Base-by-base conservation (phyloP, 2,797 vertebrate species). In the Naso thynnoides region DNA sequence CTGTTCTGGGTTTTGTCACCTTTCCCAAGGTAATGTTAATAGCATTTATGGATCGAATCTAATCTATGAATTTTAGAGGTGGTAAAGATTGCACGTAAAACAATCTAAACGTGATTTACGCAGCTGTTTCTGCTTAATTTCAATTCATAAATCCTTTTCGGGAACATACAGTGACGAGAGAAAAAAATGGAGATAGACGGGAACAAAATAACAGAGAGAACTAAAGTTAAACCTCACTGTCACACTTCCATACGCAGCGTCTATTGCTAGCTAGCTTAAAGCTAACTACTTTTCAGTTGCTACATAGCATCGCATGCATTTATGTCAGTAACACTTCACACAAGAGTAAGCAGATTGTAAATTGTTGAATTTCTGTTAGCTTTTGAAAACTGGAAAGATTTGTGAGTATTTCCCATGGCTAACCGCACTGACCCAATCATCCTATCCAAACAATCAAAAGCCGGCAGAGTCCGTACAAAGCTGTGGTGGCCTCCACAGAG, bases 371-470 rank as follows among this genome's bases (percentile, higher is more conserved):
- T 47, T 78, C 15, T 76, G 47, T 41, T 11, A 53, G 50, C 27
- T 74, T 53, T 52, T 77, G 52, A 50, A 67, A 66, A 59, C 23
- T 31, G 36, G 52, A 73, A 50, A 60, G 48, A 62, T 59, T 79
- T n/a, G 5, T 55, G 44, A 44, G n/a, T 59, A 6, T 60, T 55
- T 70, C n/a, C 27, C 48, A 39, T 41, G 39, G 42, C 24, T 33
- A 49, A 48, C 44, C 36, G 16, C 38, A 47, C 44, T 16, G 21
- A n/a, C 29, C 61, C 55, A 26, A 47, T 65, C 33, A 73, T 53
- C 45, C 33, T 0, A 68, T 36, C 38, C 44, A 55, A 82, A 72
- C 14, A 42, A 58, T 70, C 27, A 63, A 56, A 76, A 67, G 50
- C 27, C 45, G 70, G 29, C 24, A 2, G 8, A 56, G 41, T 18